Evolutionary conservation across 2,888 invertebrate genomes (phyloP).

Genomic region (Ophioninae sp.): DNA sequence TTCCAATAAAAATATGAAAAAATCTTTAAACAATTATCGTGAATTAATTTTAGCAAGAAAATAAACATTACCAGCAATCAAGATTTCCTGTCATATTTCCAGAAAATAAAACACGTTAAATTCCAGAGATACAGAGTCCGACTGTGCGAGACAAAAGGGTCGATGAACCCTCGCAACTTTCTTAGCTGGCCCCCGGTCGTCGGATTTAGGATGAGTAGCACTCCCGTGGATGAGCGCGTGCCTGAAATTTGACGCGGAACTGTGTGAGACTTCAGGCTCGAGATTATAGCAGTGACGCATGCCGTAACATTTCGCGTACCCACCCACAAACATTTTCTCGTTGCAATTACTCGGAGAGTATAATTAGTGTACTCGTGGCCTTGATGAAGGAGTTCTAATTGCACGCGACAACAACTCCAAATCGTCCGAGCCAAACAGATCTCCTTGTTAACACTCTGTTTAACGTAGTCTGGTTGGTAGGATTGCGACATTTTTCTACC

Average conservation of each 20-base stretch:
- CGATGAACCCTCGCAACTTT: background rate
- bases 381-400: constrained; percentile 57
- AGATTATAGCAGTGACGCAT: constrained; percentile 11
- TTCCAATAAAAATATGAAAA: background rate
- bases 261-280: background rate
- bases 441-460: background rate
- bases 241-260: background rate
- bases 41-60: background rate
- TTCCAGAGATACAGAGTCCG: background rate
- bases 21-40: background rate
- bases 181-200: background rate
- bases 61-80: background rate
- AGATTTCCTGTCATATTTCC: too few relatives aligned
- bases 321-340: background rate
- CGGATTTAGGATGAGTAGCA: background rate
- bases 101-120: background rate
- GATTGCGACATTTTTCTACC: background rate
- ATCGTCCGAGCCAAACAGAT: constrained; percentile 26
- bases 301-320: background rate
- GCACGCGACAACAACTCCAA: constrained; percentile 26
- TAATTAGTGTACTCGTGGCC: constrained; percentile 49
- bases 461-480: background rate
- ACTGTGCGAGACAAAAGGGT: background rate
- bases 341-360: constrained; percentile 18
- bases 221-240: background rate